Percentiles rank a stretch among this genome's conserved stretches.
Evolutionary conservation across 2,888 invertebrate genomes (phyloP).

Genomic region (Meandrusa payeni): DNA sequence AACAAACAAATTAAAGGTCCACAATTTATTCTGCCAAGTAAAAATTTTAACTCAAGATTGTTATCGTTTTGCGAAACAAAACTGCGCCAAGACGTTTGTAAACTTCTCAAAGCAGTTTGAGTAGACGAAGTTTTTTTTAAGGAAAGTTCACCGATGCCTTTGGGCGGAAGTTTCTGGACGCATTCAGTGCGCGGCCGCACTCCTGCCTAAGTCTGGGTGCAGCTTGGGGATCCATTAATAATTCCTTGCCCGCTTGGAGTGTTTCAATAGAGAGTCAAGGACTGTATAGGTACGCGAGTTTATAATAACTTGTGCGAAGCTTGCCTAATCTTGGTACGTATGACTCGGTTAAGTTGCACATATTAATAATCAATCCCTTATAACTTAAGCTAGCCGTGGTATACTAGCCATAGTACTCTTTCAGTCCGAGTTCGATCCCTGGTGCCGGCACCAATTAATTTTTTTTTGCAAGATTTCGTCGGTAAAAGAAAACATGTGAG

Average conservation of each 20-base stretch:
- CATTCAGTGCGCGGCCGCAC: slow-evolving; percentile 2
- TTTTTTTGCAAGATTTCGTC: no score
- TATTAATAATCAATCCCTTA: no score
- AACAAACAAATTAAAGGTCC: slow-evolving; percentile 5
- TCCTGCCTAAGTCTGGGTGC: slow-evolving; percentile 3
- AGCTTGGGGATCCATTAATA: slow-evolving; percentile 16
- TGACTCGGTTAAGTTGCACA: background rate
- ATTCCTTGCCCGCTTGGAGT: slow-evolving; percentile 11
- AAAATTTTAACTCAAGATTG: slow-evolving; percentile 6
- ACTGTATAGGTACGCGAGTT: slow-evolving; percentile 11
- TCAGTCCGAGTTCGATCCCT: no score
- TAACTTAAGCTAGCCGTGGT: no score
- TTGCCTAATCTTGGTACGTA: slow-evolving; percentile 10
- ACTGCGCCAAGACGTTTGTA: slow-evolving; percentile 20
- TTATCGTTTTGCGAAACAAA: slow-evolving; percentile 17
- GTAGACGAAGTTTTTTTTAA: slow-evolving; percentile 9
- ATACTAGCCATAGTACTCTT: no score
- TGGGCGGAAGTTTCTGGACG: slow-evolving; percentile 13
- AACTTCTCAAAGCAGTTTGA: slow-evolving; percentile 19
- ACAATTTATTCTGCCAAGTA: background rate
- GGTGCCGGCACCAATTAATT: no score
- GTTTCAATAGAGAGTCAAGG: slow-evolving; percentile 23
- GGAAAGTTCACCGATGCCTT: slow-evolving; percentile 16
- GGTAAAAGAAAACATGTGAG: no score
- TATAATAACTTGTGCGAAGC: slow-evolving; percentile 20